A percentile compares a stretch with the other conserved stretches of the same genome.
Evolutionary conservation across 2,888 invertebrate species (phyloP).

Genomic region (Seira musarum): DNA sequence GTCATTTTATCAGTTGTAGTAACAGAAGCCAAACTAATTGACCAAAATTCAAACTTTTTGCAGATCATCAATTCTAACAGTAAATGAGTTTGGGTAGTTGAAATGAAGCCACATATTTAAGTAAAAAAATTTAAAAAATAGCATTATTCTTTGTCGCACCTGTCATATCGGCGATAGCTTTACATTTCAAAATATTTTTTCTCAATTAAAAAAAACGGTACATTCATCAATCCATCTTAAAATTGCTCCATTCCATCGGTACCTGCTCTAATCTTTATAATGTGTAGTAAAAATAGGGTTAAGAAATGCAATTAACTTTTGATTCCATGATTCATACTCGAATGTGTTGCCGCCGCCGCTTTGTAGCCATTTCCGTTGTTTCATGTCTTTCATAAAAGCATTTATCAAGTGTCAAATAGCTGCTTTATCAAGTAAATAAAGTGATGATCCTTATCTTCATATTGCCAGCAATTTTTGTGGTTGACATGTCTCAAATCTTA

Average conservation of each 20-base stretch:
- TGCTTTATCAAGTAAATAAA: constrained; percentile 9
- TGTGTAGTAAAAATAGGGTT: neutral
- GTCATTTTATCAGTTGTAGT: neutral
- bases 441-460: constrained; percentile 14
- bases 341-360: no score
- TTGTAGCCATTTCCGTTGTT: neutral
- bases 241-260: no score
- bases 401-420: neutral
- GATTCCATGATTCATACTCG: constrained; percentile 19
- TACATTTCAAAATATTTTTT: no score
- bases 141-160: neutral
- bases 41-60: neutral
- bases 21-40: neutral
- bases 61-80: neutral
- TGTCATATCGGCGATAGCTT: no score
- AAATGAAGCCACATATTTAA: neutral
- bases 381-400: neutral
- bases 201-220: no score
- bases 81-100: no score
- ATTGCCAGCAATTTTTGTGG: constrained; percentile 13
- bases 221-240: no score
- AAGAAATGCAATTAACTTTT: constrained; percentile 11
- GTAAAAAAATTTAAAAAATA: neutral
- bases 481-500: constrained; percentile 7
- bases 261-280: no score